These are phyloP conservation scores for Macrobrachium rosenbergii DNA, from an alignment of 1,140 invertebrate species.

Conservation along the genomic window DNA sequence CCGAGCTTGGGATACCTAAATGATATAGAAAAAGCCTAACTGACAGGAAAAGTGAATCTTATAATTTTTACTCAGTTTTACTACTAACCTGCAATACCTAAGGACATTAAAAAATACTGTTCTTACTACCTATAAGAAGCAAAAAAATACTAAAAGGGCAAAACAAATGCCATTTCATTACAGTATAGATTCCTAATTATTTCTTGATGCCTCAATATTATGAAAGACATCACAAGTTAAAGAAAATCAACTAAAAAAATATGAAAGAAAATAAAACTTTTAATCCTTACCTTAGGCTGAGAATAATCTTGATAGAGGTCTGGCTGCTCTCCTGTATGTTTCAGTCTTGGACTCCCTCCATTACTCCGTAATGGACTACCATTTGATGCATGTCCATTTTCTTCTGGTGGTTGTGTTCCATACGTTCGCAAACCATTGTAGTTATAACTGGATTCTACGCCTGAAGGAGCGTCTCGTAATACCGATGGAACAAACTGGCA, in stretches of 20 bases:
- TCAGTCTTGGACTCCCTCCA: neutral
- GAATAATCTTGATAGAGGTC: constrained; percentile 56
- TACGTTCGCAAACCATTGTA: constrained; percentile 44
- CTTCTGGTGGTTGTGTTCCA: constrained; percentile 50
- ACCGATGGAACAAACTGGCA: constrained; percentile 61
- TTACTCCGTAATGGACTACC: neutral
- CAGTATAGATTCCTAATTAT: no score
- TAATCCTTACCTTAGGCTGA: constrained; percentile 35
- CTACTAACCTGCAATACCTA: no score
- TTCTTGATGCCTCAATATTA: neutral
- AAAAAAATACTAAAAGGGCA: no score
- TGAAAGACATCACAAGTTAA: neutral
- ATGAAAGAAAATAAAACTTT: neutral
- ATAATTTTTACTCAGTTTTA: no score
- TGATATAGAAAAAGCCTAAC: no score
- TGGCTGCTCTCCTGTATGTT: neutral
- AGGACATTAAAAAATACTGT: no score
- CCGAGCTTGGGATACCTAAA: no score
- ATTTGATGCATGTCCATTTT: constrained; percentile 9
- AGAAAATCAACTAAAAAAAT: neutral
- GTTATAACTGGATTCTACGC: constrained; percentile 41
- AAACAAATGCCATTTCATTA: no score
- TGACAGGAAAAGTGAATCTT: no score
- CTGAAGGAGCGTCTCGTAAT: constrained; percentile 44
- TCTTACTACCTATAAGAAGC: no score